phyloP scores from a whole-genome alignment of 2,113 vertebrate species.

The Platichthys flesus region DNA sequence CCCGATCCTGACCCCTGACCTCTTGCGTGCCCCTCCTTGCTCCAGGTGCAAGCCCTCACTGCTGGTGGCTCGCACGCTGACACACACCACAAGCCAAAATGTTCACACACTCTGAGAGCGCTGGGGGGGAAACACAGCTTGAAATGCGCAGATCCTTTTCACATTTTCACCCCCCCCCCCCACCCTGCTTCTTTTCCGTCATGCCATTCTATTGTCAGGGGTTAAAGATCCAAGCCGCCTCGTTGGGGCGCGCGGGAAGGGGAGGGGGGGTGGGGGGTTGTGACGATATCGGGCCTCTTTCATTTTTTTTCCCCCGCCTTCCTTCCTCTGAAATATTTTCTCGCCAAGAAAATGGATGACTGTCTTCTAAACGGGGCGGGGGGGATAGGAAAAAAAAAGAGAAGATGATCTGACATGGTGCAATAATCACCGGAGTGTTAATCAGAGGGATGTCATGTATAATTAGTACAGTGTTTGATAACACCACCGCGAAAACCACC shows the following conservation, averaged over 20 bases:
- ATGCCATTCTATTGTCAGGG: constrained; percentile 54
- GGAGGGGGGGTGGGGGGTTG: constrained; percentile 8
- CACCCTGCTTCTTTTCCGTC: constrained; percentile 35
- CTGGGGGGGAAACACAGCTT: constrained; percentile 34
- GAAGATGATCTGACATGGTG: constrained; percentile 59
- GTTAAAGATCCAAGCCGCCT: constrained; percentile 54
- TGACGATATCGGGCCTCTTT: constrained; percentile 17
- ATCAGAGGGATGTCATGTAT: constrained; percentile 81
- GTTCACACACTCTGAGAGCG: constrained; percentile 61
- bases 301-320: constrained; percentile 16
- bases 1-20: constrained; percentile 86
- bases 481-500: constrained; percentile 67
- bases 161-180: constrained; percentile 46
- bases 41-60: constrained; percentile 89
- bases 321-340: constrained; percentile 35
- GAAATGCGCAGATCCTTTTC: constrained; percentile 62
- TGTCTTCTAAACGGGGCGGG: constrained; percentile 39
- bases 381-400: neutral
- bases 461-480: constrained; percentile 82
- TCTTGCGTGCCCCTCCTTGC: constrained; percentile 78
- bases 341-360: constrained; percentile 49
- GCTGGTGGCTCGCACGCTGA: constrained; percentile 54
- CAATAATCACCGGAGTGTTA: constrained; percentile 79
- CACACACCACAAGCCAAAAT: constrained; percentile 58
- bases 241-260: neutral